These are phyloP conservation scores for cattle (Bos taurus) DNA, from an alignment of 2,113 vertebrate species.

Conservation along the genomic window ARS-UCD2.0 NC_037349.1:59670001-59670500, in stretches of 20 bases:
- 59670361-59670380: background rate
- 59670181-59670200: background rate
- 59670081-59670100: background rate
- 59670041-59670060: background rate
- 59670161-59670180: background rate
- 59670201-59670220: background rate
- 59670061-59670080: background rate
- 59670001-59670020: background rate
- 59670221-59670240: background rate
- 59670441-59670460: background rate
- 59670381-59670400: background rate
- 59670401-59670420: too few species aligned
- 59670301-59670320: background rate
- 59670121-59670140: fast-evolving
- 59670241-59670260: background rate
- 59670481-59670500: background rate
- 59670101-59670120: background rate
- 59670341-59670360: too few species aligned
- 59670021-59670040: background rate
- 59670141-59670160: fast-evolving
- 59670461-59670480: too few species aligned
- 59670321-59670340: background rate
- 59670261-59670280: too few species aligned
- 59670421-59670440: background rate
- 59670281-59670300: background rate